A percentile compares a stretch with the other conserved stretches of the same genome.
Evolutionary conservation across 2,888 invertebrate species (phyloP).

Genomic region (Crepidodera aurea): DNA sequence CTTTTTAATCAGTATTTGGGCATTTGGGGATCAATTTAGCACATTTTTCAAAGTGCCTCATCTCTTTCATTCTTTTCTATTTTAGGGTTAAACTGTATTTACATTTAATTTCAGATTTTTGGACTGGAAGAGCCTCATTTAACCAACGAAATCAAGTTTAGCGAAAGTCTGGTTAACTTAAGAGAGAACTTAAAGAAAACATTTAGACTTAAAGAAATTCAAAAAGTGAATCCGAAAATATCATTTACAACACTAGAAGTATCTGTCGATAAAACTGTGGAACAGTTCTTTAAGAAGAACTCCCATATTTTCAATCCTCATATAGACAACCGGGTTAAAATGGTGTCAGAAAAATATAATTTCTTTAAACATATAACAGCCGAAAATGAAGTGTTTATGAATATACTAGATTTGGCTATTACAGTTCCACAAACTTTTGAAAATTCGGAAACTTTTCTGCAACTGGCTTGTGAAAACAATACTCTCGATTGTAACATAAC

Average conservation of each 20-base stretch:
- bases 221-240: slow-evolving; percentile 52
- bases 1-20: too few species aligned
- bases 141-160: slow-evolving; percentile 74
- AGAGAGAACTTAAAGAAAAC: slow-evolving; percentile 52
- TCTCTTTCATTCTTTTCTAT: too few species aligned
- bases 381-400: slow-evolving; percentile 58
- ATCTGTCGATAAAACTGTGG: slow-evolving; percentile 69
- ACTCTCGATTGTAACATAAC: slow-evolving; percentile 38
- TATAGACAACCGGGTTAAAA: slow-evolving; percentile 45
- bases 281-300: slow-evolving; percentile 64
- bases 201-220: slow-evolving; percentile 55
- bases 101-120: slow-evolving; percentile 68
- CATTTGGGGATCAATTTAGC: too few species aligned
- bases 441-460: slow-evolving; percentile 49
- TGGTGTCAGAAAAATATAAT: slow-evolving; percentile 40
- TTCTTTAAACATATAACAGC: slow-evolving; percentile 52
- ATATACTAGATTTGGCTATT: slow-evolving; percentile 57
- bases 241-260: slow-evolving; percentile 66
- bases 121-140: slow-evolving; percentile 71
- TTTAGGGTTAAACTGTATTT: too few species aligned
- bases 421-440: slow-evolving; percentile 51
- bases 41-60: too few species aligned
- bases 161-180: slow-evolving; percentile 68
- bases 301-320: slow-evolving; percentile 50
- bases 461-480: slow-evolving; percentile 46